These are phyloP conservation scores for Halcyon senegalensis DNA, from an alignment of 2,113 vertebrate genomes.

Conservation along the genomic window DNA sequence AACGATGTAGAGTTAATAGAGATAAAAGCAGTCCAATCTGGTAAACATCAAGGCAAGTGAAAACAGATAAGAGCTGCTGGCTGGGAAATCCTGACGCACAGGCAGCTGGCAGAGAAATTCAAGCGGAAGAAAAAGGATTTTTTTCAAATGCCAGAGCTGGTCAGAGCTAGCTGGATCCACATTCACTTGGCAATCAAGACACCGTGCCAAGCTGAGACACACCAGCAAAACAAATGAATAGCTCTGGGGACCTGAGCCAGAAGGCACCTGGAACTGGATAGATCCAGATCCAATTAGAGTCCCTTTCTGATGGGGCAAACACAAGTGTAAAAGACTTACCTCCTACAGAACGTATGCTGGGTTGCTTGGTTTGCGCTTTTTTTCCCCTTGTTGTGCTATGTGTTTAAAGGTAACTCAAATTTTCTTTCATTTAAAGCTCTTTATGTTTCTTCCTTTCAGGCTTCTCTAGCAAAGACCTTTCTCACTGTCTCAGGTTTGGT, in stretches of 20 bases:
- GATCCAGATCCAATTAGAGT: not conserved
- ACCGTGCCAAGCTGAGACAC: not conserved
- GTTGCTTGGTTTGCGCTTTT: not conserved
- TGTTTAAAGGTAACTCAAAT: not conserved
- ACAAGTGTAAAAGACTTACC: not conserved
- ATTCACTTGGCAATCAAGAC: conserved; percentile 1
- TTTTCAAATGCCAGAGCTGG: conserved; percentile 43
- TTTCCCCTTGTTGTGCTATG: not conserved
- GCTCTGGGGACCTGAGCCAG: not conserved
- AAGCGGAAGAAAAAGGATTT: conserved; percentile 49
- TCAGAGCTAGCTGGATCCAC: conserved; percentile 51
- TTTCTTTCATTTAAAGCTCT: not conserved
- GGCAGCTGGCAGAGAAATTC: conserved; percentile 55
- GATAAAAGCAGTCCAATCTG: conserved; percentile 38
- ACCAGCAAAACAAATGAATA: conserved; percentile 2
- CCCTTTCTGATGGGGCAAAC: not conserved
- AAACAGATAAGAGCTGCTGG: conserved; percentile 54
- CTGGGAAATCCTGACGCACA: conserved; percentile 47
- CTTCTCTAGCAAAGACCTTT: not conserved
- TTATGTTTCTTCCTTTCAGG: not conserved
- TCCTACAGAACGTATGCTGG: not conserved
- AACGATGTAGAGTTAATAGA: not conserved
- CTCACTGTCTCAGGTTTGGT: not conserved
- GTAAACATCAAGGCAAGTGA: conserved; percentile 48
- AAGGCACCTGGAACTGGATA: conserved; percentile 28